phyloP scores from a whole-genome alignment of 2,888 invertebrate genomes.

The Ophion obscuratus region DNA sequence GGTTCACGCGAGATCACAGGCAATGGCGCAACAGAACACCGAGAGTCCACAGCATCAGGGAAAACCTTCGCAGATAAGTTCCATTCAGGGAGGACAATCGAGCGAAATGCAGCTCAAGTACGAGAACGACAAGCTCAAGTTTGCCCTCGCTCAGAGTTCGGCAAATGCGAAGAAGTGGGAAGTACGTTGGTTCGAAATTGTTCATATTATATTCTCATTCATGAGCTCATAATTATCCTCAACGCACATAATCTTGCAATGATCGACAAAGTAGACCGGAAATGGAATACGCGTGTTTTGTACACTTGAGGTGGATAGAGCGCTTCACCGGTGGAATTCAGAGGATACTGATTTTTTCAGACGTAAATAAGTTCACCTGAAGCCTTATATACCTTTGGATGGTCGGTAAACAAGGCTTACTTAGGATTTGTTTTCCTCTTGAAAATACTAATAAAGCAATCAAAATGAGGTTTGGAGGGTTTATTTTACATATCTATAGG shows the following conservation, averaged over 20 bases:
- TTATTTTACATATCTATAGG: no score
- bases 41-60: conserved; percentile 89
- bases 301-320: neutral
- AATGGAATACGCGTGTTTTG: no score
- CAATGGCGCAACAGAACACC: conserved; percentile 81
- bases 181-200: conserved; percentile 73
- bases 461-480: no score
- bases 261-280: no score
- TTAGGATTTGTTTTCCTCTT: no score
- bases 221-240: neutral
- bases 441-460: no score
- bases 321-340: no score
- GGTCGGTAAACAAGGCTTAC: no score
- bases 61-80: conserved; percentile 77
- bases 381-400: no score
- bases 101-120: conserved; percentile 96
- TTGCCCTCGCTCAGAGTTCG: conserved; percentile 98
- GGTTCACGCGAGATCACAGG: conserved; percentile 82
- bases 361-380: no score
- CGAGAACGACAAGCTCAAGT: conserved; percentile 97
- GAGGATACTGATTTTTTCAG: neutral
- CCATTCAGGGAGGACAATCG: conserved; percentile 82
- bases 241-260: no score
- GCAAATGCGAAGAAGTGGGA: conserved; percentile 99
- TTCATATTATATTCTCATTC: neutral